Percentiles rank a stretch among this genome's conserved stretches.
Evolutionary conservation across 2,113 vertebrate genomes (phyloP).

Genomic region (Nibea albiflora): DNA sequence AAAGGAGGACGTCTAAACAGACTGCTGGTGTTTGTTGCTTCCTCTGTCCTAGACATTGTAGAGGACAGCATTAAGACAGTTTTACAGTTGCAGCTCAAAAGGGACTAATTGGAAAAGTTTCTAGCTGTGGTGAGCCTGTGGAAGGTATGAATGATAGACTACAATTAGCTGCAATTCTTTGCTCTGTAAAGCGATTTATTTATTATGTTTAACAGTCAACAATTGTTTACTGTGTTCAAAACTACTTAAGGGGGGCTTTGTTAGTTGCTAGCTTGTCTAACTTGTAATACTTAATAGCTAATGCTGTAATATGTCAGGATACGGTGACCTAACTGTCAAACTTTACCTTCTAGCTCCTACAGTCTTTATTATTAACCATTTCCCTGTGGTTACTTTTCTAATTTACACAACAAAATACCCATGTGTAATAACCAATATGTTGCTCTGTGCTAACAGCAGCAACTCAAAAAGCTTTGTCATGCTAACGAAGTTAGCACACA

Average conservation of each 20-base stretch:
- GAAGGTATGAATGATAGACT: constrained; percentile 28
- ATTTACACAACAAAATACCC: no score
- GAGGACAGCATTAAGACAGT: constrained; percentile 2
- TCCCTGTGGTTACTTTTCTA: background rate
- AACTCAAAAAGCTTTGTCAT: background rate
- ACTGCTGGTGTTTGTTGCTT: constrained; percentile 42
- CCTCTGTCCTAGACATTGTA: constrained; percentile 23
- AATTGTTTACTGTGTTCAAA: background rate
- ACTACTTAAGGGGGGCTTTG: background rate
- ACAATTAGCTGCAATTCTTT: background rate
- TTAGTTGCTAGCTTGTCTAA: background rate
- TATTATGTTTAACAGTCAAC: background rate
- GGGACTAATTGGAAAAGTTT: constrained; percentile 7
- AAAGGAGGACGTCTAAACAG: constrained; percentile 34
- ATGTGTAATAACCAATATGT: no score
- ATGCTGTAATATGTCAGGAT: background rate
- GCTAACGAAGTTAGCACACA: background rate
- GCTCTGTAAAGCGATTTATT: background rate
- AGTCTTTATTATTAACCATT: background rate
- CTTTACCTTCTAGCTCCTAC: background rate
- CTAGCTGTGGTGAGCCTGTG: constrained; percentile 2
- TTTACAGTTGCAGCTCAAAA: background rate
- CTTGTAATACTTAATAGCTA: background rate
- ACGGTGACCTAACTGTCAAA: background rate
- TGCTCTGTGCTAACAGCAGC: background rate